phyloP scores from a whole-genome alignment of 2,797 vertebrate species.

The Pipistrellus nathusii region DNA sequence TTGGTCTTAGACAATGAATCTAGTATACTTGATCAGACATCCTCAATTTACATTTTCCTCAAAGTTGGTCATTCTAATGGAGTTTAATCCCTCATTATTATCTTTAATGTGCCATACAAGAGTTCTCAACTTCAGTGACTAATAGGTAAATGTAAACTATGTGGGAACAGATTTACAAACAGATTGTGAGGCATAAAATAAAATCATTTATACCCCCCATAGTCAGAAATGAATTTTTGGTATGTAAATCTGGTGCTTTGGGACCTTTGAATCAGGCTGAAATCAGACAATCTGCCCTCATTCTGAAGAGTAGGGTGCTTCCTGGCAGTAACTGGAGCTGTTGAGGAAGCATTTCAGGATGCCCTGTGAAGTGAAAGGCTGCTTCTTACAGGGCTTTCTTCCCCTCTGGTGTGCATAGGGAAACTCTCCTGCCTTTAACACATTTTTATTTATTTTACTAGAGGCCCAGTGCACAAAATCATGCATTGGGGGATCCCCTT shows the following conservation, averaged over 20 bases:
- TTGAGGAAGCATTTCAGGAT: slow-evolving; percentile 66
- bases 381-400: slow-evolving; percentile 62
- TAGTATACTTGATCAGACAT: slow-evolving; percentile 11
- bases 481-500: too few relatives aligned
- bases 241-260: slow-evolving; percentile 55
- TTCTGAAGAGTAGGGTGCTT: slow-evolving; percentile 68
- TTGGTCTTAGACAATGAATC: not conserved
- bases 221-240: slow-evolving; percentile 78
- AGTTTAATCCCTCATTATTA: slow-evolving; percentile 11
- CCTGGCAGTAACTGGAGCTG: slow-evolving; percentile 73
- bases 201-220: slow-evolving; percentile 75
- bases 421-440: slow-evolving; percentile 53
- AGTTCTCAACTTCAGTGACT: slow-evolving; percentile 68
- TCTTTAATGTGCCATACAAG: slow-evolving; percentile 36
- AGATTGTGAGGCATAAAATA: slow-evolving; percentile 78
- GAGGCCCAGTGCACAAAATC: too few relatives aligned
- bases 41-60: slow-evolving; percentile 54
- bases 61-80: slow-evolving; percentile 22
- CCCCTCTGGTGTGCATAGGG: not conserved
- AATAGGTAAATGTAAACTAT: slow-evolving; percentile 67
- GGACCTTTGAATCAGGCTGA: slow-evolving; percentile 66
- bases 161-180: slow-evolving; percentile 82
- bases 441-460: not conserved
- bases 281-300: slow-evolving; percentile 61
- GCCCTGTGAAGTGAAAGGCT: slow-evolving; percentile 49